These are phyloP conservation scores for Candidula unifasciata DNA, from an alignment of 2,888 invertebrate species.

Conservation along the genomic window DNA sequence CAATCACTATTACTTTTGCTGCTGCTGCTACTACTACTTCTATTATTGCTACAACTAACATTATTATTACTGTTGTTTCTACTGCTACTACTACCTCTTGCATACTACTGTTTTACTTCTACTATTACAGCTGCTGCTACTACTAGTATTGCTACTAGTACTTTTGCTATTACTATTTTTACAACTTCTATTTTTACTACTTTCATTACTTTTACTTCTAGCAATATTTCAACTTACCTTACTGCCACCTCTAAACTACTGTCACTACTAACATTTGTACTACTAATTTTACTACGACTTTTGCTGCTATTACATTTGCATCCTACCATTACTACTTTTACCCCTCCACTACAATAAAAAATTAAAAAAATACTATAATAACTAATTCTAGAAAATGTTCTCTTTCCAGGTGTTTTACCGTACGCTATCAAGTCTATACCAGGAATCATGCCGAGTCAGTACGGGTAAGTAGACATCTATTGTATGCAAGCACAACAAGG, in stretches of 20 bases:
- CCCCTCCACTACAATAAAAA: background rate
- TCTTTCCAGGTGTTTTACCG: slow-evolving; percentile 32
- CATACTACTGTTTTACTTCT: slow-evolving; percentile 38
- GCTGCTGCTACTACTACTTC: slow-evolving; percentile 30
- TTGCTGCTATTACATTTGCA: background rate
- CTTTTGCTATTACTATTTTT: slow-evolving; percentile 20
- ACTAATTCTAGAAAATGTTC: background rate
- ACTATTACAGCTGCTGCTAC: slow-evolving; percentile 8
- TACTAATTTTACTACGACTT: background rate
- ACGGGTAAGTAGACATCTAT: slow-evolving; percentile 36
- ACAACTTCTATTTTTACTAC: slow-evolving; percentile 2
- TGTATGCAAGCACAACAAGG: too few relatives aligned
- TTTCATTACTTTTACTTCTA: slow-evolving; percentile 30
- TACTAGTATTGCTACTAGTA: background rate
- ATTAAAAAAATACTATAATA: background rate
- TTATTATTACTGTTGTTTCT: slow-evolving; percentile 33
- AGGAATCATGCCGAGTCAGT: slow-evolving; percentile 31
- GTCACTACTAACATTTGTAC: background rate
- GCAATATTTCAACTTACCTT: slow-evolving; percentile 14
- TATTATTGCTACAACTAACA: slow-evolving; percentile 26
- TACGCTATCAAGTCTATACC: slow-evolving; percentile 40
- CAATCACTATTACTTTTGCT: slow-evolving; percentile 32
- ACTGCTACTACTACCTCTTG: slow-evolving; percentile 38
- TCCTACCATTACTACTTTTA: slow-evolving; percentile 9
- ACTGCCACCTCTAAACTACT: slow-evolving; percentile 28